These are phyloP conservation scores for Eleutherodactylus coqui DNA, from an alignment of 2,797 vertebrate species.

Conservation along the genomic window DNA sequence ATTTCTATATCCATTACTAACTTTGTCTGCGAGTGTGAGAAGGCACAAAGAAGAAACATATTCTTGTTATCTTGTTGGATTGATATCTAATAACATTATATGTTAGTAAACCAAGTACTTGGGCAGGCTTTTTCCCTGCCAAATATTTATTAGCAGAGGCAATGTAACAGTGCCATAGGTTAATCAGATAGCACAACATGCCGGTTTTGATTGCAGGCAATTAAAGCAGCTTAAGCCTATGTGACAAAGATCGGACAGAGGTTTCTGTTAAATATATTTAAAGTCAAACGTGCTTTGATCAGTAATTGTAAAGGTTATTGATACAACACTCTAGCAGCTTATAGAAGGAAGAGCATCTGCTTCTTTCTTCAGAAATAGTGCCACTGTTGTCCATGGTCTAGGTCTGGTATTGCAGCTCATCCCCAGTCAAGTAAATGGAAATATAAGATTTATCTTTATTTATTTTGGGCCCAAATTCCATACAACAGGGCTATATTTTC, in stretches of 20 bases:
- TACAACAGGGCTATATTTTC: neutral
- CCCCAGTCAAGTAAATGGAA: too few species aligned
- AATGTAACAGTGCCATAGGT: conserved; percentile 49
- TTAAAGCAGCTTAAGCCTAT: conserved; percentile 53
- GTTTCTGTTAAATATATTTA: conserved; percentile 53
- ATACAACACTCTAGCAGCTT: conserved; percentile 33
- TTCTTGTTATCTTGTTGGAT: conserved; percentile 29
- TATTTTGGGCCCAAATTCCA: too few species aligned
- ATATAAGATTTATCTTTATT: too few species aligned
- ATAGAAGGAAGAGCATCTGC: neutral
- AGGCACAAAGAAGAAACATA: neutral
- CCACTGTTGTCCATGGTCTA: too few species aligned
- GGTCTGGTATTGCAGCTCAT: too few species aligned
- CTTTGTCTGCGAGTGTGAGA: neutral
- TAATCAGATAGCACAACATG: conserved; percentile 55
- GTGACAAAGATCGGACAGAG: conserved; percentile 36
- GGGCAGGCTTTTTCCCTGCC: neutral
- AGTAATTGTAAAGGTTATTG: conserved; percentile 42
- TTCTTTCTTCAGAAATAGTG: too few species aligned
- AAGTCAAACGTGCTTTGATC: conserved; percentile 36
- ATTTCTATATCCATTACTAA: conserved; percentile 45
- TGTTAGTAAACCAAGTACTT: conserved; percentile 6
- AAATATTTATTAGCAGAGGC: conserved; percentile 50
- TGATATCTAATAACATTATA: neutral
- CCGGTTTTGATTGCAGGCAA: conserved; percentile 34